Percentiles rank a stretch among this genome's conserved stretches.
These are phyloP conservation scores for Hetaerina titia DNA, from an alignment of 2,888 invertebrate species.

Conservation along the genomic window DNA sequence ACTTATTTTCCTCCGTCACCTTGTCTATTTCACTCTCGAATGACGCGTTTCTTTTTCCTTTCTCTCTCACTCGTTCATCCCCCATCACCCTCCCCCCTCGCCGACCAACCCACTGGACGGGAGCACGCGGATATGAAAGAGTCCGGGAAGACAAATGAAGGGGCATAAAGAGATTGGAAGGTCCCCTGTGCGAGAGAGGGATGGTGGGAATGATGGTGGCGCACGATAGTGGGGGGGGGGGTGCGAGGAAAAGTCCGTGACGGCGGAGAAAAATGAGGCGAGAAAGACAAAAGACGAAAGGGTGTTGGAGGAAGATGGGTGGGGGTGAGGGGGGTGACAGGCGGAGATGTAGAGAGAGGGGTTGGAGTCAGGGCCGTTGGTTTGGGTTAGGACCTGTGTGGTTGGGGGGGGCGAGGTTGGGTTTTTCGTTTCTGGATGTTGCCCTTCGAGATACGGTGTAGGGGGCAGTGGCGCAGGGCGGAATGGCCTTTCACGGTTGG, in stretches of 20 bases:
- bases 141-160: slow-evolving; percentile 48
- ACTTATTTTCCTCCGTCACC: neutral
- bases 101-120: neutral
- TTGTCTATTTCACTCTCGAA: neutral
- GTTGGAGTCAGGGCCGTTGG: neutral
- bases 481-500: slow-evolving; percentile 58
- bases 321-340: neutral
- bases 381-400: neutral
- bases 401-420: neutral
- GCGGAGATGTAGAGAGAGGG: neutral
- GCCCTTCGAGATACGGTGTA: slow-evolving; percentile 44
- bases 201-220: neutral
- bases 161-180: slow-evolving; percentile 23
- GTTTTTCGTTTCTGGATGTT: slow-evolving; percentile 28
- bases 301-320: neutral
- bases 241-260: neutral
- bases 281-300: slow-evolving; percentile 48
- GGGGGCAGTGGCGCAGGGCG: neutral
- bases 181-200: neutral
- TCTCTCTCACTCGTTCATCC: neutral
- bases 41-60: neutral
- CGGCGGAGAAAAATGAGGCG: slow-evolving; percentile 48
- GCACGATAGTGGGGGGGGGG: neutral
- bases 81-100: neutral
- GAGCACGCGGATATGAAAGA: neutral